Base-by-base conservation (phyloP, 2,113 vertebrate genomes). In the Micromys minutus region DNA sequence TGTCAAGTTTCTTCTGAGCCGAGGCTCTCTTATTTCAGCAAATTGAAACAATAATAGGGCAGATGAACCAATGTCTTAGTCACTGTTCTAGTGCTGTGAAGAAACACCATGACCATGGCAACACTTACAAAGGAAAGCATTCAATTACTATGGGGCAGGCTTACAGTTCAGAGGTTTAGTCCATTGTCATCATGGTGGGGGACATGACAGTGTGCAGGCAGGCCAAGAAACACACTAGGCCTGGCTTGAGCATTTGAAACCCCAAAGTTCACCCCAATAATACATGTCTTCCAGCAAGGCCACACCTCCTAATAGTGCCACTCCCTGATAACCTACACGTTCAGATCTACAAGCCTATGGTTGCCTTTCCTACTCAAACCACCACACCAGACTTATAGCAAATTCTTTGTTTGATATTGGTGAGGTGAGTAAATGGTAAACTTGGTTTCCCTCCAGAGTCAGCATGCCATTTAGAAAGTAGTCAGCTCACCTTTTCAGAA, bases 1-100 rank as follows among this genome's bases (percentile, higher is more conserved):
- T 39, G 84, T 57, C 69, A 93, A 59, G 24, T 94, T 90, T 94
- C 63, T 95, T 93, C 72, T 11, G 42, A 81, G 45, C 7, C 3
- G 29, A 65, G 22, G 8, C 87, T 95, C 75, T 86, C 42, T 42
- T 31, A 42, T 90, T 80, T 94, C 19, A 80, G 1, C 89, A 91
- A 87, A 71, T 31, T 67, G 39, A 36, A n/a, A 59, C 55, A 57
- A 55, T n/a, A 96, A 36, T 75, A 77, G 80, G 61, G 29, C 85
- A 90, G 85, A 52, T 87, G 42, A 87, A 89, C 85, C 52, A 57
- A 61, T 55, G 31, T n/a, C 10, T 79, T 79, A 55, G 76, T 79
- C 50, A 36, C 5, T 13, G 76, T 29, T 61, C 36, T 39, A 2
- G 7, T 42, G 12, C 55, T 81, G n/a, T 83, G 80, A 29, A 39